phyloP scores from a whole-genome alignment of 2,113 vertebrate genomes.

The Okapia johnstoni region DNA sequence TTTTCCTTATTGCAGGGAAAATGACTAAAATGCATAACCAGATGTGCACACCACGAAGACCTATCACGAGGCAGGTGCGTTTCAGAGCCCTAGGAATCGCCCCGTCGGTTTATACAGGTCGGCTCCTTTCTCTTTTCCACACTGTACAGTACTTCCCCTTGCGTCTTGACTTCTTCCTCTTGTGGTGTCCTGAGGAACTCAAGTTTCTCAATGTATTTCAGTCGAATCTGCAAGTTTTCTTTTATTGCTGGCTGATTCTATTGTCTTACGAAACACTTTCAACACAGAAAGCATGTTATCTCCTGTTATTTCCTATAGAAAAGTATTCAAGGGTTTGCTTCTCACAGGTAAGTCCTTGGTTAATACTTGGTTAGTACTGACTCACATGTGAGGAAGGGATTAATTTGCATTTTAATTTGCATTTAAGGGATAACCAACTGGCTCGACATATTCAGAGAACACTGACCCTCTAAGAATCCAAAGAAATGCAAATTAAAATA shows the following conservation, averaged over 20 bases:
- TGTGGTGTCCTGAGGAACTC: not conserved
- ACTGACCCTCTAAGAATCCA: not conserved
- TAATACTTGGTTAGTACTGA: not conserved
- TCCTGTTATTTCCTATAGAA: not conserved
- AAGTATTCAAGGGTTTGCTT: not conserved
- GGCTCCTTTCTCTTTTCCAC: not conserved
- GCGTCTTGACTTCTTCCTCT: not conserved
- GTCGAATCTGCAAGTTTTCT: not conserved
- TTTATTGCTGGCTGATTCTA: not conserved
- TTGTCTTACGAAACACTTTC: not conserved
- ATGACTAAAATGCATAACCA: not conserved
- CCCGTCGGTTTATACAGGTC: fast-evolving
- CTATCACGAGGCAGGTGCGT: not conserved
- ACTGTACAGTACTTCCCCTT: not conserved
- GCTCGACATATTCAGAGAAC: not conserved
- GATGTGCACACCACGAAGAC: not conserved
- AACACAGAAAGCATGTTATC: not conserved
- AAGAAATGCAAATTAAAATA: constrained; percentile 15
- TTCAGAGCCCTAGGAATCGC: not conserved
- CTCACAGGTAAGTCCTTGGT: not conserved
- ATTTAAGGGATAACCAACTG: not conserved
- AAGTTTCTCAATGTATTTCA: not conserved
- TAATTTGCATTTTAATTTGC: not conserved
- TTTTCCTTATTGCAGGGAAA: not conserved
- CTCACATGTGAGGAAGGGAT: not conserved